Conservation (phyloP, 2,797 vertebrate species). For the Sparidentex hasta region DNA sequence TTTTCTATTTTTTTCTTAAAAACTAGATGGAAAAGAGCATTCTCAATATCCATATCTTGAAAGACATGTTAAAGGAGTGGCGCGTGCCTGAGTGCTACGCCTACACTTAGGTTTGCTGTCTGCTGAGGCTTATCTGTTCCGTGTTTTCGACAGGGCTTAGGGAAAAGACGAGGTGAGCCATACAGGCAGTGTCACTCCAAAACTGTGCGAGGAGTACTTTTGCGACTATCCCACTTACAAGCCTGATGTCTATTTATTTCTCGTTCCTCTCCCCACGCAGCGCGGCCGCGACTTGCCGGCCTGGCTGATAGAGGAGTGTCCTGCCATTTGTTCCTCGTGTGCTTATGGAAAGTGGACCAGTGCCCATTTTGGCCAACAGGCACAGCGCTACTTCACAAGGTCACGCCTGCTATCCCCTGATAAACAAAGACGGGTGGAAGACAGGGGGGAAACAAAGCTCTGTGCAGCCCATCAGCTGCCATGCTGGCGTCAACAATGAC, state of each 20-base stretch:
- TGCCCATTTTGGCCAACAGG: constrained; percentile 60
- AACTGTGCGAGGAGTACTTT: constrained; percentile 40
- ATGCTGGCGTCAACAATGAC: constrained; percentile 59
- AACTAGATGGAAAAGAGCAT: neutral
- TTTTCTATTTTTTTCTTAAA: neutral
- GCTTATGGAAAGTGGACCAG: constrained; percentile 58
- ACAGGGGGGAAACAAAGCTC: constrained; percentile 58
- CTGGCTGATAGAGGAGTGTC: constrained; percentile 48
- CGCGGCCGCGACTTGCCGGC: constrained; percentile 40
- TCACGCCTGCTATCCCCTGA: constrained; percentile 81
- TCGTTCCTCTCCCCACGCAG: constrained; percentile 25
- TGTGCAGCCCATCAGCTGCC: constrained; percentile 42
- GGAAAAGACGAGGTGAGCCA: constrained; percentile 61
- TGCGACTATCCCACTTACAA: constrained; percentile 46
- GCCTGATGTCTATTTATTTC: constrained; percentile 48
- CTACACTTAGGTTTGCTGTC: constrained; percentile 61
- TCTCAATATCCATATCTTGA: constrained; percentile 41
- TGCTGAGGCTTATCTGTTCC: constrained; percentile 69
- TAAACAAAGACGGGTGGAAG: constrained; percentile 76
- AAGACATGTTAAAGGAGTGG: constrained; percentile 51
- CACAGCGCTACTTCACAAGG: constrained; percentile 73
- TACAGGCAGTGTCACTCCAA: constrained; percentile 65
- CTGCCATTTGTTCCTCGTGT: constrained; percentile 47
- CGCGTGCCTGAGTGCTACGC: constrained; percentile 49
- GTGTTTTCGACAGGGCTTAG: constrained; percentile 65